Conservation (phyloP, 1,140 invertebrate genomes). For the Drosophila subobscura region DNA sequence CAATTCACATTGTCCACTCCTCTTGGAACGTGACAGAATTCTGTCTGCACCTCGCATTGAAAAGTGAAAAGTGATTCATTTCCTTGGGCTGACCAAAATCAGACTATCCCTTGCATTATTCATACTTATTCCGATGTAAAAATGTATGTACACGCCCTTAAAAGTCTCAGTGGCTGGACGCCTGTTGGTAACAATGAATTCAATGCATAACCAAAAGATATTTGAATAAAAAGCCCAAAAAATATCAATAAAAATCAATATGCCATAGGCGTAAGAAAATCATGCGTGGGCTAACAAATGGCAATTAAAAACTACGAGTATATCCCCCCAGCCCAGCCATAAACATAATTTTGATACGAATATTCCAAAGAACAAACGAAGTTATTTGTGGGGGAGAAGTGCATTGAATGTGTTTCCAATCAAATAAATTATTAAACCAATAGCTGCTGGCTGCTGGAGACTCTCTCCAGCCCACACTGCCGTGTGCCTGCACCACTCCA, state of each 20-base stretch:
- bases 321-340: not conserved
- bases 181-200: constrained; percentile 20
- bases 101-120: constrained; percentile 59
- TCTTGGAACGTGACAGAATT: constrained; percentile 29
- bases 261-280: constrained; percentile 45
- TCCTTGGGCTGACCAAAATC: not conserved
- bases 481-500: constrained; percentile 4
- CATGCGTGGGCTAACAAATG: constrained; percentile 53
- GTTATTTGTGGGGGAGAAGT: constrained; percentile 21
- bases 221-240: constrained; percentile 61
- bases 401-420: constrained; percentile 20
- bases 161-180: constrained; percentile 30
- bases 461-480: constrained; percentile 14
- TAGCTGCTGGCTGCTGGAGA: constrained; percentile 1
- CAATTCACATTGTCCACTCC: no score
- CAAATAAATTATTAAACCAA: constrained; percentile 34
- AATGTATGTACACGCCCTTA: constrained; percentile 44
- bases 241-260: constrained; percentile 65
- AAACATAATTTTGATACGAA: no score
- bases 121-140: constrained; percentile 24
- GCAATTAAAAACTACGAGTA: constrained; percentile 38
- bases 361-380: constrained; percentile 17
- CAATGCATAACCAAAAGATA: constrained; percentile 15
- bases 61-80: constrained; percentile 65
- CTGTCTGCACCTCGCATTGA: constrained; percentile 26